Base-by-base conservation (phyloP, 2,888 invertebrate genomes). In the Parnassius smintheus region DNA sequence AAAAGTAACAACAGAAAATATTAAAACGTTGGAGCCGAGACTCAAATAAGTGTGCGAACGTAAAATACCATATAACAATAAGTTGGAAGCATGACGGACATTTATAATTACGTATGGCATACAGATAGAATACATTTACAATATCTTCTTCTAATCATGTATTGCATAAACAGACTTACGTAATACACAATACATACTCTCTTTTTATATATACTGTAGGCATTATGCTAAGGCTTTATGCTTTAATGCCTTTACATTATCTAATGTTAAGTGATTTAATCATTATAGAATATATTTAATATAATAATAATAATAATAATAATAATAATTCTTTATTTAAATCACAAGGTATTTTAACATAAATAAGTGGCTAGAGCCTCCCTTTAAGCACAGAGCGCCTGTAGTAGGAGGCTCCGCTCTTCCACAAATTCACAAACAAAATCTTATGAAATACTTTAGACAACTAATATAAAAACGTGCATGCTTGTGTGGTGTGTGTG, bases 101-200 rank as follows among this genome's bases (percentile, higher is more conserved):
- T 41, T 56, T 51, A 50, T 56, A 56, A 56, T 61, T 50, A 35
- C 25, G 55, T 41, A 13, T 56, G 49, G 41, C 48, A 49, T 51
- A 44, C 51, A 56, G 13, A 51, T 46, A 45, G 50, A 61, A 56
- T 51, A 61, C 49, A 56, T 55, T 55, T 61, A 55, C 60, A 49
- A 61, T 61, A 61, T 44, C 55, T 50, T 45, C 60, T 10, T 9
- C 35, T 55, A 60, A 54, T 48, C 46, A 48, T 11, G 13, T 56
- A 61, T 55, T 42, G 48, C n/a, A 22, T 54, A 42, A 54, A 50
- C 45, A 53, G 13, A 46, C 22, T 56, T 25, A 54, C 56, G 61
- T 56, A 56, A 61, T 61, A n/a, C 22, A 45, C 50, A 55, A 55
- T 61, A 50, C 9, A 12, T 25, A 18, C 48, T 41, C 35, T 46